These are phyloP conservation scores for Odobenus rosmarus DNA, from an alignment of 2,113 vertebrate genomes.

Conservation along the genomic window DNA sequence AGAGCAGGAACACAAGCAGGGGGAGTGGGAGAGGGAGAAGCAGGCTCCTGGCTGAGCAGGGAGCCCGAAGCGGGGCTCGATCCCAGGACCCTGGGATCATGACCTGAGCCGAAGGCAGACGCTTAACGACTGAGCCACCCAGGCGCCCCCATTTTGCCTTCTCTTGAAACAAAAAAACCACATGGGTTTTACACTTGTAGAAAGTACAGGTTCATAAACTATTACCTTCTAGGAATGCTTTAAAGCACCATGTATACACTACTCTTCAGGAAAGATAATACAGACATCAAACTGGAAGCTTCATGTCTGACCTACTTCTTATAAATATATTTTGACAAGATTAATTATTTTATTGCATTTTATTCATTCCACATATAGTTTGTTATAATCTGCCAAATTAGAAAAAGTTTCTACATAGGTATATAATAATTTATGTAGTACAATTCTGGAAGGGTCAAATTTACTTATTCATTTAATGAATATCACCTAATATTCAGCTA, in stretches of 20 bases:
- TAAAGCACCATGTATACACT: background rate
- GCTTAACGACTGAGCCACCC: too few relatives aligned
- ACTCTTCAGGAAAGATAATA: background rate
- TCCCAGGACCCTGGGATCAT: too few relatives aligned
- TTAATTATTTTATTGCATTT: background rate
- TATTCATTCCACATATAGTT: background rate
- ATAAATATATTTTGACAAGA: background rate
- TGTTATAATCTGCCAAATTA: background rate
- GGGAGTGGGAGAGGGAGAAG: too few relatives aligned
- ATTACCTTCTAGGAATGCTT: background rate
- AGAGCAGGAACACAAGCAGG: too few relatives aligned
- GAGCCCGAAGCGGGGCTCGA: too few relatives aligned
- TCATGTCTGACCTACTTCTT: background rate
- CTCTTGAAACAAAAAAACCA: background rate
- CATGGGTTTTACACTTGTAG: background rate
- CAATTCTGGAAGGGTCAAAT: background rate
- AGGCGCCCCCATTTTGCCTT: background rate
- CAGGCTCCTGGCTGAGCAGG: too few relatives aligned
- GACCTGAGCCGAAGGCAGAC: too few relatives aligned
- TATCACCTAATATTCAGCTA: background rate
- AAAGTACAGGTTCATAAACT: background rate
- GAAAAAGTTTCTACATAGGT: background rate
- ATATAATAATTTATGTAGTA: background rate
- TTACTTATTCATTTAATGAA: background rate
- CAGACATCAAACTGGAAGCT: background rate